Conservation (phyloP, 1,140 invertebrate species). For the Calephelis virginiensis region DNA sequence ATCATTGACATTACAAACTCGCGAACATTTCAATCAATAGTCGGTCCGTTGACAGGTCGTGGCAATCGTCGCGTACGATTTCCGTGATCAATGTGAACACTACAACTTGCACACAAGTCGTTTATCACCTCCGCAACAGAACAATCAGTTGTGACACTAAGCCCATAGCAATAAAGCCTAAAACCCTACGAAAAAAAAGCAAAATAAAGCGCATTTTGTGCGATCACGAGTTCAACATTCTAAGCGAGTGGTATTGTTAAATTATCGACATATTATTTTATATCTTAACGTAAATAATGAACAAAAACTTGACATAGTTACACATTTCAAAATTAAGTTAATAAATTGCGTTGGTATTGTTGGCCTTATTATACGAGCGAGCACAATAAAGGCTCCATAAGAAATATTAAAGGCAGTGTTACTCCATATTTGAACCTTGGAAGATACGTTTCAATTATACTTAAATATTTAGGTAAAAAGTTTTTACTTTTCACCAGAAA, state of each 20-base stretch:
- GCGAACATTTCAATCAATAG: slow-evolving; percentile 19
- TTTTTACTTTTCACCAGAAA: too few relatives aligned
- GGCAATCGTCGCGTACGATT: slow-evolving; percentile 23
- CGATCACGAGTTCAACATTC: background rate
- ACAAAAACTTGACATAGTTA: background rate
- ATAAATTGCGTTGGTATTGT: background rate
- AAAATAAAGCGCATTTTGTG: background rate
- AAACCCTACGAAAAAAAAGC: background rate
- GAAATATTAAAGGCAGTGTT: too few relatives aligned
- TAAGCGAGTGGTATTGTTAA: slow-evolving; percentile 6
- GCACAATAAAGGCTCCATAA: background rate
- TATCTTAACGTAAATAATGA: slow-evolving; percentile 12
- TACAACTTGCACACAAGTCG: slow-evolving; percentile 11
- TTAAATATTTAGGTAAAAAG: too few relatives aligned
- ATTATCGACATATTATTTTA: background rate
- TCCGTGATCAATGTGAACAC: slow-evolving; percentile 21
- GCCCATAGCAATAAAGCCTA: background rate
- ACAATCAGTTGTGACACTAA: background rate
- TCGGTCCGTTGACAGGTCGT: slow-evolving; percentile 21
- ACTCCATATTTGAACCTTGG: too few relatives aligned
- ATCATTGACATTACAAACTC: slow-evolving; percentile 11
- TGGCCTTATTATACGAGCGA: slow-evolving; percentile 3
- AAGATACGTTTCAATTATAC: too few relatives aligned
- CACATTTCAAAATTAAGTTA: slow-evolving; percentile 9
- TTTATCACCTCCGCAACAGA: background rate